A percentile compares a stretch with the other conserved stretches of the same genome.
phyloP scores from a whole-genome alignment of 1,140 invertebrate species.

The Dendrolimus punctatus region DNA sequence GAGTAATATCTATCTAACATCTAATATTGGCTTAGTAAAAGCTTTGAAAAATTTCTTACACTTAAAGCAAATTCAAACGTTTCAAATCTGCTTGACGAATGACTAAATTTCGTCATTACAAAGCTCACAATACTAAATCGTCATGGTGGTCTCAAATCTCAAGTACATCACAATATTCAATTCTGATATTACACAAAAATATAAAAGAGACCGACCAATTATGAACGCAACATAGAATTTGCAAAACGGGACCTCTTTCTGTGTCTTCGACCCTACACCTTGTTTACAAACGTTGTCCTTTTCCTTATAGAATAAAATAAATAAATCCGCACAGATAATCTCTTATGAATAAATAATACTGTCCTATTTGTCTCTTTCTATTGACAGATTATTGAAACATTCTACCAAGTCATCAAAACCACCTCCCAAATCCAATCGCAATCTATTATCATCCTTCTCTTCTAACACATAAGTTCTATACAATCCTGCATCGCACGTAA shows the following conservation, averaged over 20 bases:
- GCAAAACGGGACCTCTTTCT: slow-evolving; percentile 27
- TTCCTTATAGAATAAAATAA: slow-evolving; percentile 41
- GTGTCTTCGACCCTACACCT: slow-evolving; percentile 6
- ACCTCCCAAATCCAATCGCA: not conserved
- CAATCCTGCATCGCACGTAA: no score
- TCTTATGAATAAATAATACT: slow-evolving; percentile 61
- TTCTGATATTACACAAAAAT: slow-evolving; percentile 10
- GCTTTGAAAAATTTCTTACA: no score
- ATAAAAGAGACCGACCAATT: slow-evolving; percentile 2
- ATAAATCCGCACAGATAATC: slow-evolving; percentile 51
- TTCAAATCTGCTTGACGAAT: no score
- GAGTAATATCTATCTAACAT: no score
- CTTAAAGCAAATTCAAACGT: no score
- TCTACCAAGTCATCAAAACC: slow-evolving; percentile 1
- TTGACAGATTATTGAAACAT: slow-evolving; percentile 38
- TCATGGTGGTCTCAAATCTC: slow-evolving; percentile 50
- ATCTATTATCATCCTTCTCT: slow-evolving; percentile 1
- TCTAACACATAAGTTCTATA: not conserved
- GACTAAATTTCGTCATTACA: no score
- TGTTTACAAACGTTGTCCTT: slow-evolving; percentile 47
- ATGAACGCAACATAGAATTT: slow-evolving; percentile 36
- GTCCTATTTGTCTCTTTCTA: slow-evolving; percentile 51
- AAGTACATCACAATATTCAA: slow-evolving; percentile 49
- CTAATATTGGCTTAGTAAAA: no score
- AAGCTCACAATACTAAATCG: not conserved